Percentiles rank a stretch among this genome's conserved stretches.
These are phyloP conservation scores for Paralichthys olivaceus DNA, from an alignment of 2,113 vertebrate genomes.

Conservation along the genomic window DNA sequence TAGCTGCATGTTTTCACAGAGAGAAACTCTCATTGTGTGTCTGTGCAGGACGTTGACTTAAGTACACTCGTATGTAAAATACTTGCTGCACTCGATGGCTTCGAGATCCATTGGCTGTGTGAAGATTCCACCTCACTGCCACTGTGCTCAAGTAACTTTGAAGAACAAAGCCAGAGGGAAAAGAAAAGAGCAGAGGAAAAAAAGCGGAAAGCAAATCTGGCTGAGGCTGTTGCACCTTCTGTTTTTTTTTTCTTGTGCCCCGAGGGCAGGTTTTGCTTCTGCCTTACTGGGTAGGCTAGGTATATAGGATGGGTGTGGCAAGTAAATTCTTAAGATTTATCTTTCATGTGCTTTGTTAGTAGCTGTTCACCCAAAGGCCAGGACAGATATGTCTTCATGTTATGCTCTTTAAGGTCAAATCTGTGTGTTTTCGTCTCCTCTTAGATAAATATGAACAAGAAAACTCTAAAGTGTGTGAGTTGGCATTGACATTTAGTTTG, in stretches of 20 bases:
- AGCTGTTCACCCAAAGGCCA: constrained; percentile 40
- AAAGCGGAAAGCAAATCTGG: constrained; percentile 73
- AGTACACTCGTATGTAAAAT: constrained; percentile 39
- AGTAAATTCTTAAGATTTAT: constrained; percentile 68
- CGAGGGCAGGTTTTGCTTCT: constrained; percentile 74
- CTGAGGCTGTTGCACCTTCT: constrained; percentile 63
- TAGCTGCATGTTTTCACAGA: constrained; percentile 10
- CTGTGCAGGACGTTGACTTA: constrained; percentile 3
- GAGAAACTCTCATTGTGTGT: constrained; percentile 28
- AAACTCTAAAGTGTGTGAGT: not conserved
- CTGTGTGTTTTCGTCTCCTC: not conserved
- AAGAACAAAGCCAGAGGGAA: constrained; percentile 78
- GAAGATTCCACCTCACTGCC: constrained; percentile 56
- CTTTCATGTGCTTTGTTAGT: constrained; percentile 62
- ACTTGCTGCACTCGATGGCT: constrained; percentile 51
- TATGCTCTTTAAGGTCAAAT: constrained; percentile 11
- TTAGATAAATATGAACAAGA: not conserved
- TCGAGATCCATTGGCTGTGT: constrained; percentile 45
- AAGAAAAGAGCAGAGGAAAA: constrained; percentile 56
- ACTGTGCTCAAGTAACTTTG: constrained; percentile 71
- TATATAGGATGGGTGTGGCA: constrained; percentile 72
- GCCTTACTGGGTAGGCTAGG: constrained; percentile 61
- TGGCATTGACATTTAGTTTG: not conserved
- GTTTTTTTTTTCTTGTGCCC: constrained; percentile 67
- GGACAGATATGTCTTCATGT: constrained; percentile 27